Evolutionary conservation across 2,888 invertebrate genomes (phyloP).

Genomic region (Philaethria dido): DNA sequence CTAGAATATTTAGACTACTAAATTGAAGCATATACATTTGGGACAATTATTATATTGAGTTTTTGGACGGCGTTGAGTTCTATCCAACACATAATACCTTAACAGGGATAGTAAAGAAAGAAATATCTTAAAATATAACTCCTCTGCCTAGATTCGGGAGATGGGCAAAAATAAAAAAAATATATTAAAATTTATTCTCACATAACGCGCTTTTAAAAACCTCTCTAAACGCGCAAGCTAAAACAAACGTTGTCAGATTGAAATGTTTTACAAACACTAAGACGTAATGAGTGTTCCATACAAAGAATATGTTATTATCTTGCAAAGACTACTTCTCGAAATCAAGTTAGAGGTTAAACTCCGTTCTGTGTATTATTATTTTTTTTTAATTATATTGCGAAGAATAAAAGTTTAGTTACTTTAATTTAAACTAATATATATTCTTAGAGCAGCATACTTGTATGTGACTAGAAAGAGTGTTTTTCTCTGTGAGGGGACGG

Average conservation of each 20-base stretch:
- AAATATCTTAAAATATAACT: not conserved
- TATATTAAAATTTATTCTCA: conserved; percentile 34
- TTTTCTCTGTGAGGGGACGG: no score
- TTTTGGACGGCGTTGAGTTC: not conserved
- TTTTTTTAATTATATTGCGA: no score
- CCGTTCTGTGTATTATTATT: no score
- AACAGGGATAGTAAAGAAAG: not conserved
- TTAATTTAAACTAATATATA: no score
- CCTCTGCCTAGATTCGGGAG: no score
- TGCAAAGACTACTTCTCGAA: not conserved
- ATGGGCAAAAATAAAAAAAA: not conserved
- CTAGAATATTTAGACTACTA: no score
- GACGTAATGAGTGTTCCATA: conserved; percentile 62
- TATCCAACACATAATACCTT: not conserved
- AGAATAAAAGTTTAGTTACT: no score
- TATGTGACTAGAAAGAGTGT: no score
- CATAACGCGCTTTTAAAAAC: conserved; percentile 47
- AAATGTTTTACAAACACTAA: conserved; percentile 74
- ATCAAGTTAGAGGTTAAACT: not conserved
- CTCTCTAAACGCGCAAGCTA: conserved; percentile 55
- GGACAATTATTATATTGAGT: no score
- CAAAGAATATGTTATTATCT: conserved; percentile 45
- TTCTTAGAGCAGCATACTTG: no score
- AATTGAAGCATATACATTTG: no score
- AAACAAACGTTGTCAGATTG: conserved; percentile 72